Base-by-base conservation (phyloP, 2,797 vertebrate species). In the Corythornis leucogaster region DNA sequence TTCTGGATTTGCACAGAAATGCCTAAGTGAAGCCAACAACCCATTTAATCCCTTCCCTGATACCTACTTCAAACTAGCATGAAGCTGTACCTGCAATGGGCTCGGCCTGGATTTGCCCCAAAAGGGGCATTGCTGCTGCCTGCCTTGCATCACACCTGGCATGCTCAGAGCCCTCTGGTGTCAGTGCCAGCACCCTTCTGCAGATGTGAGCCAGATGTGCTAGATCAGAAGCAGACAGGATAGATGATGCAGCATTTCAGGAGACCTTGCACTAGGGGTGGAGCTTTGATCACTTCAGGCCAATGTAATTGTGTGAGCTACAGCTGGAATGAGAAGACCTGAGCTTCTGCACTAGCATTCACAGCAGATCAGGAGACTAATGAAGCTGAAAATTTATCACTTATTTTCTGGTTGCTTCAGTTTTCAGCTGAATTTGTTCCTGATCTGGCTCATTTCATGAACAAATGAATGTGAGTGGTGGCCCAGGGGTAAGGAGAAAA, bases 341-440 rank as follows among this genome's bases (percentile, higher is more conserved):
- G n/a, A 1, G 11, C 33, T 85, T 75, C 79, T 46, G 35, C 33
- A 40, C 61, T 43, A 71, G 79, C 43, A 53, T 87, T 85, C 66
- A 62, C 6, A 87, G 73, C 54, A 83, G 73, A 89, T 66, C 68
- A 78, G 85, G 51, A 83, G 85, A 95, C 43, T 83, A 90, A 95
- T 48, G 84, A 94, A 95, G 80, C 66, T 42, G 58, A 90, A 94
- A 94, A 92, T 87, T 43, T 92, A 92, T 66, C 81, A 85, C 84
- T 94, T 92, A 92, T 92, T 93, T 78, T 71, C 68, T 89, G 73
- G 75, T 62, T 75, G 46, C 89, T 92, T 85, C 93, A 66, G 69
- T 89, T 95, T 95, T 90, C 92, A 90, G 73, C 66, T 85, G 88
- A 85, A 87, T 94, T 95, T 92, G 51, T 21, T 93, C 79, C 46